Base-by-base conservation (phyloP, 64 coral and sea anemone species). In the Cladopsammia gracilis region DNA sequence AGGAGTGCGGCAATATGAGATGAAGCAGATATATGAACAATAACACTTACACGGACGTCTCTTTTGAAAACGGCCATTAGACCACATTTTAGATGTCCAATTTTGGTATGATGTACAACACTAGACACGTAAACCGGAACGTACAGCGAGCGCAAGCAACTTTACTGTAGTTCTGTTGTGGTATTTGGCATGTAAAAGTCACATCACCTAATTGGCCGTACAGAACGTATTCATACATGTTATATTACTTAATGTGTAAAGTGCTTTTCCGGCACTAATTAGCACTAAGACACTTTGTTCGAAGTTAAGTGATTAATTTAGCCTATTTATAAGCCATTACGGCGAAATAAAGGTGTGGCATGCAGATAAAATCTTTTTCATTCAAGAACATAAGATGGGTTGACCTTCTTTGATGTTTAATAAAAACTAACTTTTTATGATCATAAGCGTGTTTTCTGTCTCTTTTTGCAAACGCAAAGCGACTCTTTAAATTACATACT, bases 11-110 rank as follows among this genome's bases (percentile, higher is more conserved):
- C 80, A 49, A 68, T 61, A 15, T 19, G 42, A 60, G 60, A 82
- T 84, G 67, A 84, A 84, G 80, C 80, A 84, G 62, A 84, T 84
- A 84, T 84, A 67, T 34, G 64, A 68, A 84, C 80, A 84, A 66
- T 67, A 67, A 14, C 77, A 80, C 77, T 59, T 80, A 10, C 5
- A 56, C 53, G 11, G 23, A 64, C 6, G 18, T 50, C 46, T 65
- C 61, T 19, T 47, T 10, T 49, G 62, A 23, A 66, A 42, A n/a
- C 7, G 16, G 45, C 45, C 76, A 61, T 34, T 79, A 15, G 24
- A 59, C n/a, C 0, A 26, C 54, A 54, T 67, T 64, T 50, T 45
- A 49, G 61, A 62, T 84, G 22, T 84, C 62, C 18, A 67, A 67
- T 84, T 49, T 11, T 50, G 5, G 14, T 47, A 50, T 48, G 80